A percentile compares a stretch with the other conserved stretches of the same genome.
Evolutionary conservation across 2,888 invertebrate species (phyloP).

Genomic region (Leptopterna dolabrata): DNA sequence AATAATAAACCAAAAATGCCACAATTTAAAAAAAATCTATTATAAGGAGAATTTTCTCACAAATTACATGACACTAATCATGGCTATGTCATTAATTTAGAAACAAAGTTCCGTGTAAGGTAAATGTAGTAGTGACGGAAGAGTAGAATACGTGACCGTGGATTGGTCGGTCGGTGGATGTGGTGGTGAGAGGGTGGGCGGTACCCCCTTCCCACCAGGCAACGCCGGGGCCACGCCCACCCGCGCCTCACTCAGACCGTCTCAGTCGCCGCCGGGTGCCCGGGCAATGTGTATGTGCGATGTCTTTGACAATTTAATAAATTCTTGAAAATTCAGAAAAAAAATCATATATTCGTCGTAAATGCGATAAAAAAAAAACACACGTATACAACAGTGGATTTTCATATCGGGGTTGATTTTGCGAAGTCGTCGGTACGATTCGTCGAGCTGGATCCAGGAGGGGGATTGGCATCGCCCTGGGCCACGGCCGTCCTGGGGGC

Average conservation of each 20-base stretch:
- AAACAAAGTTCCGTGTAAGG: background rate
- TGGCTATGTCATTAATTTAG: background rate
- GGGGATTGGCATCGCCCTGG: conserved; percentile 54
- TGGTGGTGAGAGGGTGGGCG: conserved; percentile 9
- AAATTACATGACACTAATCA: too few relatives aligned
- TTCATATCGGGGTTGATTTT: background rate
- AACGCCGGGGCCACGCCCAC: conserved; percentile 31
- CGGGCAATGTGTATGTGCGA: conserved; percentile 39
- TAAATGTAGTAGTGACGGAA: background rate
- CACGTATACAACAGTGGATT: background rate
- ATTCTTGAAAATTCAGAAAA: background rate
- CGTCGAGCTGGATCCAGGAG: conserved; percentile 53
- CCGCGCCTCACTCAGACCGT: conserved; percentile 1
- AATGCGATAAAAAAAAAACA: background rate
- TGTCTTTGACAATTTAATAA: background rate
- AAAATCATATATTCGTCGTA: background rate
- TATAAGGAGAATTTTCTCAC: background rate
- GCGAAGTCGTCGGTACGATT: background rate
- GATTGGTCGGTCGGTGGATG: conserved; percentile 31
- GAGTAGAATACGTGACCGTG: conserved; percentile 38
- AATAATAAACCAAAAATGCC: too few relatives aligned
- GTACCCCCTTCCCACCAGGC: background rate
- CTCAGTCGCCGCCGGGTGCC: conserved; percentile 54
- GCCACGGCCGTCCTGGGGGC: conserved; percentile 56
- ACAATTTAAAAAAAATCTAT: background rate